phyloP scores from a whole-genome alignment of 2,113 vertebrate species.

The Leucopsar rothschildi region DNA sequence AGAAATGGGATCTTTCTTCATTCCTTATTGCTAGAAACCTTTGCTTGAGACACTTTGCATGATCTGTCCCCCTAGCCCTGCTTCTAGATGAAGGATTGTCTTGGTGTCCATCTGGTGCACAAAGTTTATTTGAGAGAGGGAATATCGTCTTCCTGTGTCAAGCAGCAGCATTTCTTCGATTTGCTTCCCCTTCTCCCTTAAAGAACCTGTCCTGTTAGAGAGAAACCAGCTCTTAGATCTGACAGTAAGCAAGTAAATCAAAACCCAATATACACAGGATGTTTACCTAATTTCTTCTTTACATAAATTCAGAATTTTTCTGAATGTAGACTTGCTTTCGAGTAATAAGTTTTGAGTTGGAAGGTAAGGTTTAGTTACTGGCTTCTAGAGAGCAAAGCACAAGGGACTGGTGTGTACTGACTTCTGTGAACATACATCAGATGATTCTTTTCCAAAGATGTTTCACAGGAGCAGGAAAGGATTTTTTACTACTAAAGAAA shows the following conservation, averaged over 20 bases:
- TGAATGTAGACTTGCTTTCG: background rate
- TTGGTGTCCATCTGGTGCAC: background rate
- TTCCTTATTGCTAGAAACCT: background rate
- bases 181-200: background rate
- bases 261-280: background rate
- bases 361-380: background rate
- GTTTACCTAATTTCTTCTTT: background rate
- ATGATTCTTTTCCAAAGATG: background rate
- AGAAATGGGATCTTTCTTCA: background rate
- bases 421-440: background rate
- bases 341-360: background rate
- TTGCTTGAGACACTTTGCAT: accelerated
- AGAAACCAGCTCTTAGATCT: background rate
- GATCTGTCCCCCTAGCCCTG: background rate
- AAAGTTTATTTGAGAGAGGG: background rate
- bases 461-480: background rate
- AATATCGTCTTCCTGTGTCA: background rate
- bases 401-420: background rate
- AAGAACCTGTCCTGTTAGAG: background rate
- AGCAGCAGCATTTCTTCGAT: background rate
- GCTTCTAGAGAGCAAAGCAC: background rate
- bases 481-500: background rate
- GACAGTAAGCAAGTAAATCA: background rate
- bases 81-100: background rate
- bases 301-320: background rate